Evolutionary conservation across 2,888 invertebrate species (phyloP).

Genomic region (Elmis aenea): DNA sequence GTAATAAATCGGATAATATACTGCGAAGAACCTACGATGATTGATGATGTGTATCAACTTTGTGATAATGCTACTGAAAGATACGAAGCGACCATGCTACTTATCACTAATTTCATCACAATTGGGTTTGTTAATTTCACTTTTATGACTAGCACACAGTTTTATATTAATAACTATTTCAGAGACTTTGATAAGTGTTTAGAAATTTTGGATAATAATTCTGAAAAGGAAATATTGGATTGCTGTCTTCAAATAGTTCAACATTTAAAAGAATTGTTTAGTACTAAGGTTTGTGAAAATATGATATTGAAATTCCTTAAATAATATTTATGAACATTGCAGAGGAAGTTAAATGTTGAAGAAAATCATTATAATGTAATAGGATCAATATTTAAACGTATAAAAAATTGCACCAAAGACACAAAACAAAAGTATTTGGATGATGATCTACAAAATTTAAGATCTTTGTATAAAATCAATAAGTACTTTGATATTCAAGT

Average conservation of each 20-base stretch:
- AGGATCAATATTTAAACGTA: conserved; percentile 12
- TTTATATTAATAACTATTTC: no score
- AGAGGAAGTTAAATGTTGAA: conserved; percentile 17
- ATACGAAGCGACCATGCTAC: conserved; percentile 32
- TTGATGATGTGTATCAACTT: conserved; percentile 39
- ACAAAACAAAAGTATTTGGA: conserved; percentile 4
- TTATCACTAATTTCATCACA: conserved; percentile 37
- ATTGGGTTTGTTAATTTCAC: no score
- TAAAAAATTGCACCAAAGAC: conserved; percentile 8
- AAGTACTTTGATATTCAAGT: conserved; percentile 19
- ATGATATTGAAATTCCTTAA: no score
- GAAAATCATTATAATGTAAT: conserved; percentile 20
- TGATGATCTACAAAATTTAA: conserved; percentile 13
- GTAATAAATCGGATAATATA: conserved; percentile 38
- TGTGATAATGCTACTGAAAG: conserved; percentile 28
- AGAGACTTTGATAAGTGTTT: conserved; percentile 36
- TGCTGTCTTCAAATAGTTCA: no score
- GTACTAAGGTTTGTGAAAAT: no score
- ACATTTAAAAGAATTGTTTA: no score
- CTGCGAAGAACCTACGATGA: conserved; percentile 39
- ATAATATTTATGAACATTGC: no score
- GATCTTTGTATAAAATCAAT: conserved; percentile 20
- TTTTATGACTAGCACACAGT: no score
- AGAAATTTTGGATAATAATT: conserved; percentile 34
- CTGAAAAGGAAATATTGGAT: no score